Conservation (phyloP, 2,113 vertebrate genomes). For the Andinoacara biseriatus region DNA sequence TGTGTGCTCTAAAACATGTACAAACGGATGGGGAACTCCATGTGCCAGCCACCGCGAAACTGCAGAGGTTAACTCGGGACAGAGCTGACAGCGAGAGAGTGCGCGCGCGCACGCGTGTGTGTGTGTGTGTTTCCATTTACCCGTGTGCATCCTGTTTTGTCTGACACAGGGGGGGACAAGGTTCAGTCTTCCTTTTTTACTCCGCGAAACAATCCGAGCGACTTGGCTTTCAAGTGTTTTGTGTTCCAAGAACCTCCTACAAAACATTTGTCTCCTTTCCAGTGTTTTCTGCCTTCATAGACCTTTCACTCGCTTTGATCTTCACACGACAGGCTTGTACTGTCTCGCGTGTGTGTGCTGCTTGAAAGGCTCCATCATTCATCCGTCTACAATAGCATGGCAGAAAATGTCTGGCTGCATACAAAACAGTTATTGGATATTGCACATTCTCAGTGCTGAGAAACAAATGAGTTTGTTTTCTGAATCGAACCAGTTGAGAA, state of each 20-base stretch:
- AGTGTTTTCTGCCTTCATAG: conserved; percentile 45
- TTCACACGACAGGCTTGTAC: conserved; percentile 28
- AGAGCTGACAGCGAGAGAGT: conserved; percentile 11
- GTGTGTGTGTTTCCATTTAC: conserved; percentile 11
- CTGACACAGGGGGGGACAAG: conserved; percentile 42
- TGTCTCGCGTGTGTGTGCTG: conserved; percentile 15
- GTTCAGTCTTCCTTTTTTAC: conserved; percentile 42
- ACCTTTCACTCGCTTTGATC: conserved; percentile 55
- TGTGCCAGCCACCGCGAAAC: conserved; percentile 38
- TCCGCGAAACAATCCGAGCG: conserved; percentile 44
- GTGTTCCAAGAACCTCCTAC: conserved; percentile 52
- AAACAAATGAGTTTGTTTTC: conserved; percentile 27
- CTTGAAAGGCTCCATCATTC: conserved; percentile 57
- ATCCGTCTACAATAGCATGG: conserved; percentile 21
- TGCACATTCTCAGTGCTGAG: conserved; percentile 5
- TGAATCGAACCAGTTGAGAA: neutral
- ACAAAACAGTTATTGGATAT: conserved; percentile 29
- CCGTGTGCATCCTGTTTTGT: conserved; percentile 48
- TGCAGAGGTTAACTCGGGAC: conserved; percentile 49
- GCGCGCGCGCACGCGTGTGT: neutral
- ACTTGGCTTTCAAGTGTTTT: conserved; percentile 54
- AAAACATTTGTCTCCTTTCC: conserved; percentile 54
- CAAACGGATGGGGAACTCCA: conserved; percentile 6
- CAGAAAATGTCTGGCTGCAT: conserved; percentile 30
- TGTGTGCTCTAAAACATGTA: conserved; percentile 18